Evolutionary conservation across 2,113 vertebrate species (phyloP).

Genomic region (Glaucidium brasilianum): DNA sequence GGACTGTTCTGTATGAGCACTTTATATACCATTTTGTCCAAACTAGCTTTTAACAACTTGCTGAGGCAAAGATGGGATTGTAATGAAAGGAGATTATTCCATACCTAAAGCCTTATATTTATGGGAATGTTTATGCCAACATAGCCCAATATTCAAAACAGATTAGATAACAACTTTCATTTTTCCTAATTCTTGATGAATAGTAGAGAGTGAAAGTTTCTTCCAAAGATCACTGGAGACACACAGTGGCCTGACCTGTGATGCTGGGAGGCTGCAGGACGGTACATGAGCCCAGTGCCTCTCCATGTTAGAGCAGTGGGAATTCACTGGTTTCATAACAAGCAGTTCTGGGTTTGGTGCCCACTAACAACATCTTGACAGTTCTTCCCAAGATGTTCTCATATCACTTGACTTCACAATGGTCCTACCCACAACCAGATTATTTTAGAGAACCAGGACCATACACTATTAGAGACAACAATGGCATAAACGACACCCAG

Average conservation of each 20-base stretch:
- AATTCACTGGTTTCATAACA: background rate
- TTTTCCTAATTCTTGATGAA: background rate
- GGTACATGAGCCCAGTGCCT: fast-evolving
- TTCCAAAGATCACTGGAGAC: background rate
- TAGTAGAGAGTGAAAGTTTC: background rate
- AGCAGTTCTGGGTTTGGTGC: background rate
- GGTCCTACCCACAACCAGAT: background rate
- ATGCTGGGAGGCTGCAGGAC: background rate
- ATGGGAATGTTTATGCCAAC: background rate
- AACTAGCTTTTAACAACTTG: background rate
- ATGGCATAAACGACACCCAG: background rate
- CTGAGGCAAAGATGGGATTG: background rate
- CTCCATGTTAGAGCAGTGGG: background rate
- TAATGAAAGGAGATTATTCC: background rate
- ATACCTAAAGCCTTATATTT: background rate
- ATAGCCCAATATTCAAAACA: background rate
- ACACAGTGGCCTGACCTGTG: background rate
- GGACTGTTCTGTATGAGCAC: background rate
- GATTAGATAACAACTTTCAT: background rate
- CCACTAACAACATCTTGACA: fast-evolving
- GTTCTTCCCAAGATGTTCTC: background rate
- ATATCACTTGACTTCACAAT: background rate
- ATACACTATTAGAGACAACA: background rate
- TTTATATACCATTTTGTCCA: background rate
- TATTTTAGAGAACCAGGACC: background rate